phyloP scores from a whole-genome alignment of 1,140 invertebrate genomes.

The Orussus abietinus region DNA sequence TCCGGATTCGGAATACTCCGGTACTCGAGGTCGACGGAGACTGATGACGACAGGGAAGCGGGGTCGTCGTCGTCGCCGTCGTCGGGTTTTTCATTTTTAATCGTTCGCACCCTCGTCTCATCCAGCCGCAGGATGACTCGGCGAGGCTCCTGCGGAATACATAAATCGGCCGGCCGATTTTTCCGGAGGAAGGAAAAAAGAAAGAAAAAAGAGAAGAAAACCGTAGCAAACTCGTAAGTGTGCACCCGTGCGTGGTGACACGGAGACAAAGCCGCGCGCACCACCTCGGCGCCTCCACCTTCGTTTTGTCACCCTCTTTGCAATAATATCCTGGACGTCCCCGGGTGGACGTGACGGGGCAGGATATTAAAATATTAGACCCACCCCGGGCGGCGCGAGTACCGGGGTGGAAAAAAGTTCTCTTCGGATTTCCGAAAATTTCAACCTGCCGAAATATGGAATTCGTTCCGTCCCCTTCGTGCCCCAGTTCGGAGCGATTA shows the following conservation, averaged over 20 bases:
- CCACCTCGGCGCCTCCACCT: conserved; percentile 14
- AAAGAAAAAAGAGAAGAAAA: no score
- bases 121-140: conserved; percentile 23
- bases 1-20: no score
- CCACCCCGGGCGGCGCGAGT: background rate
- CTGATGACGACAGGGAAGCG: no score
- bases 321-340: conserved; percentile 10
- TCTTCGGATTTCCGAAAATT: no score
- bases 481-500: no score
- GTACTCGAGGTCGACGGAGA: no score
- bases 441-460: no score
- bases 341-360: conserved; percentile 37
- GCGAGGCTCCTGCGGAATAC: conserved; percentile 26
- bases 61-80: no score
- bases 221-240: no score
- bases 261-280: conserved; percentile 34
- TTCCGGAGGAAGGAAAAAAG: background rate
- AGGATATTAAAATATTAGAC: conserved; percentile 42
- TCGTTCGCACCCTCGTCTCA: conserved; percentile 26
- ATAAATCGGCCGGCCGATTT: conserved; percentile 5
- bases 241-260: conserved; percentile 39
- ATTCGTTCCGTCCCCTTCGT: no score
- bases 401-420: background rate
- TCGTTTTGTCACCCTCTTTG: no score
- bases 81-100: conserved; percentile 33